These are phyloP conservation scores for Anoplopoma fimbria DNA, from an alignment of 2,113 vertebrate species.

Conservation along the genomic window DNA sequence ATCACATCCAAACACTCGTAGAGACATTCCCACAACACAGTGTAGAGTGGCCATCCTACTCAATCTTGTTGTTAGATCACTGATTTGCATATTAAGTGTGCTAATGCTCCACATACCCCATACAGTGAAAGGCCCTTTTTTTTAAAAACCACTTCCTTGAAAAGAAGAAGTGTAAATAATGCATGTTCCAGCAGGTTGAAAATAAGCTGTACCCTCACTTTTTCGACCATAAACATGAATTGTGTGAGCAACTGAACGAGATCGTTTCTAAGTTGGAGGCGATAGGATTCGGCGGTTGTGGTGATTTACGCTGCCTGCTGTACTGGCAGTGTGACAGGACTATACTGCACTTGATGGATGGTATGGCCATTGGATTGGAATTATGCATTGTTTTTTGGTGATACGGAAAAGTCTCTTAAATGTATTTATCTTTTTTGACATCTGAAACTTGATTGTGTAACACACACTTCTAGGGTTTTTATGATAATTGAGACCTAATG, in stretches of 20 bases:
- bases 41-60: background rate
- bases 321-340: background rate
- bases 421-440: background rate
- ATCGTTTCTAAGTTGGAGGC: conserved; percentile 25
- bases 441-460: background rate
- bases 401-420: background rate
- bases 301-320: conserved; percentile 9
- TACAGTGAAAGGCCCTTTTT: background rate
- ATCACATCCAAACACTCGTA: background rate
- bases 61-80: background rate
- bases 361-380: background rate
- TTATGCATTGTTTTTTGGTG: background rate
- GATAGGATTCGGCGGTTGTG: background rate
- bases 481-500: background rate
- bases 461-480: background rate
- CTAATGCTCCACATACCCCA: background rate
- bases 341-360: conserved; percentile 10
- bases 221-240: conserved; percentile 15
- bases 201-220: conserved; percentile 13
- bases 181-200: conserved; percentile 3
- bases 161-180: conserved; percentile 7
- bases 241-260: conserved; percentile 2
- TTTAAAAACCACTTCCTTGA: conserved; percentile 9
- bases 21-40: background rate
- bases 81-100: background rate